Base-by-base conservation (phyloP, 2,888 invertebrate species). In the Cecidostiba fungosa region DNA sequence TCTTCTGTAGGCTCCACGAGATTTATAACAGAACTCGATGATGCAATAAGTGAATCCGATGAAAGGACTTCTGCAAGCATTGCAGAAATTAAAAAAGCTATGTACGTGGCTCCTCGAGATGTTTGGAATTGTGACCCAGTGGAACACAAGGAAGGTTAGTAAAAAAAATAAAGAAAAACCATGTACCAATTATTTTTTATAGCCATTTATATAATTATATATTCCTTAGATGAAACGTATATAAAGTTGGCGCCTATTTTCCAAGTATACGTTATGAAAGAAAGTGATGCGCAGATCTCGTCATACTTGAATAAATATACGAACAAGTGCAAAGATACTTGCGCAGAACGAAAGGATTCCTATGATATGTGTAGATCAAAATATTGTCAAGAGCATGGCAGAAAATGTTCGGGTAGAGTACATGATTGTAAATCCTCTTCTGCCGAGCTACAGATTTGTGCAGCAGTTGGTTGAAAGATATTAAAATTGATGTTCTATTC, bases 111-210 rank as follows among this genome's bases (percentile, higher is more conserved):
- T 23, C 43, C 54, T 36, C 70, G 79, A 12, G 70, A 79, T 36
- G 8, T 70, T 54, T 79, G 70, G 70, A 70, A 14, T 26, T 69
- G 79, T 23, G 79, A 72, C 23, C 70, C 79, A 14, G 5, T 14
- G 4, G 19, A 50, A 23, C 47, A 79, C n/a, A 12, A 16, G 16
- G 43, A 70, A 72, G 70, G 79, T 79, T 16, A 29, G 47, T 43
- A 43, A 43, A 2, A 6, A 39, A 12, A 43, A 10, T 10, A 12
- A 12, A 43, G 10, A 10, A 43, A 39, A 43, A 43, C 10, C 10
- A 12, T 10, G 8, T 12, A 43, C 12, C 3, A 43, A 43, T 43
- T 1, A 43, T 43, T 43, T 12, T 12, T 43, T 10, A 12, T 43
- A 12, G 43, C 2, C 12, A 43, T 43, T 43, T 12, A 12, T 10